Evolutionary conservation across 2,113 vertebrate genomes (phyloP), one percentile per base, ranked within the genome.

Genomic region (Clarias gariepinus): DNA sequence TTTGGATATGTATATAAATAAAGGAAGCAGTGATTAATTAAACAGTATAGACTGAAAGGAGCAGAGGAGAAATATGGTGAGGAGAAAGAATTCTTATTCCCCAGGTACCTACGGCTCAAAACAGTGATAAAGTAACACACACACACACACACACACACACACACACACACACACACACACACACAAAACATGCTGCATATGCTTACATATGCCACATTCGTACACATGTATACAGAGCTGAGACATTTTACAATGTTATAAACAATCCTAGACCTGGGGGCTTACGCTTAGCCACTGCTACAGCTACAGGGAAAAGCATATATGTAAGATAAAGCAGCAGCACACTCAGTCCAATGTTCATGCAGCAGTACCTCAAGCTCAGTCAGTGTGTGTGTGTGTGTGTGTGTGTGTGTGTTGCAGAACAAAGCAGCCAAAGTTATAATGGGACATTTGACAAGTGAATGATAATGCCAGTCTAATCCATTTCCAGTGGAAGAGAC

Each of bases 1-100:
- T 90, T 93, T 92, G 91, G 89, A 94, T 93, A 90, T 89, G 89
- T 89, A 90, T 92, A 93, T 93, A 91, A 92, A 93, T 93, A 93
- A 94, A 93, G 93, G 89, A 91, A 71, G 78, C 71, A 69, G 21
- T 16, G 82, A 88, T 90, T 90, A 93, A 93, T 93, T 91, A 91
- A 92, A 92, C 92, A 94, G 92, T 93, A 91, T 88, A 90, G 88
- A 88, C 90, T 88, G 90, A 91, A 90, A 87, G 77, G 63, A 89
- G 87, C 80, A 91, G 88, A 92, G 90, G 85, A 84, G 33, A 88
- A 90, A 90, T 55, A 82, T 25, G 66, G 60, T 82, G 88, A 89
- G 87, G 89, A 88, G 66, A 88, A 79, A 60, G 64, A 91, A 33
- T 90, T 91, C n/a, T 66, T 73, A 88, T 69, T 63, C 76, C 61